Base-by-base conservation (phyloP, 2,113 vertebrate species). In the Strigops habroptila region DNA sequence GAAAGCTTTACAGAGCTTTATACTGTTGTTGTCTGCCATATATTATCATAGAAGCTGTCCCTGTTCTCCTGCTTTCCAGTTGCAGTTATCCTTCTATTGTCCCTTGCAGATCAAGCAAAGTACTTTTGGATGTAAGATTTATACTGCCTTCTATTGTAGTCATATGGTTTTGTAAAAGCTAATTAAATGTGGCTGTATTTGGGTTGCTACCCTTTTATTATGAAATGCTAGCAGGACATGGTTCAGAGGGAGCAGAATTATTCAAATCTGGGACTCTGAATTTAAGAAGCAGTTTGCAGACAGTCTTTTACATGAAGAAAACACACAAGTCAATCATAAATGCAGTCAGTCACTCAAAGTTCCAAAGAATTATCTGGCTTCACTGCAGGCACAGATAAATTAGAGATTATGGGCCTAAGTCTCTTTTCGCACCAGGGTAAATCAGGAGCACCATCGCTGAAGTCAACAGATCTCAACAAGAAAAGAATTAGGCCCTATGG, bases 371-470 rank as follows among this genome's bases (percentile, higher is more conserved):
- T 95, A 94, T 97, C 94, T 96, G 84, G 24, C 67, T 95, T 95
- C 67, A 93, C 95, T 95, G 67, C 82, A 96, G 87, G 91, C 93
- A 91, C 51, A 97, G 94, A 95, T 96, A 96, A 95, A 96, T 94
- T 93, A 95, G 74, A 96, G 93, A 95, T 95, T 95, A 92, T 9
- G n/a, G 84, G 67, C 28, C 51, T 92, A 95, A 96, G 37, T 67
- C 70, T 91, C 83, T 92, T 95, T 90, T 80, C 0, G 2, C 71
- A 76, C 41, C 74, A 93, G 82, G 62, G 63, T 91, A 95, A 86
- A 96, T 94, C 91, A 74, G 63, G 18, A 94, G 51, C 71, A 43
- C 51, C 82, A 88, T 91, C 82, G 90, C 79, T 81, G 71, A 91
- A 92, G 91, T 89, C 74, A 95, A 95, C 90, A 76, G 75, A 96